A percentile compares a stretch with the other conserved stretches of the same genome.
Conservation (phyloP, 64 coral and sea anemone genomes). For the Hydrozoanthus tunicans region DNA sequence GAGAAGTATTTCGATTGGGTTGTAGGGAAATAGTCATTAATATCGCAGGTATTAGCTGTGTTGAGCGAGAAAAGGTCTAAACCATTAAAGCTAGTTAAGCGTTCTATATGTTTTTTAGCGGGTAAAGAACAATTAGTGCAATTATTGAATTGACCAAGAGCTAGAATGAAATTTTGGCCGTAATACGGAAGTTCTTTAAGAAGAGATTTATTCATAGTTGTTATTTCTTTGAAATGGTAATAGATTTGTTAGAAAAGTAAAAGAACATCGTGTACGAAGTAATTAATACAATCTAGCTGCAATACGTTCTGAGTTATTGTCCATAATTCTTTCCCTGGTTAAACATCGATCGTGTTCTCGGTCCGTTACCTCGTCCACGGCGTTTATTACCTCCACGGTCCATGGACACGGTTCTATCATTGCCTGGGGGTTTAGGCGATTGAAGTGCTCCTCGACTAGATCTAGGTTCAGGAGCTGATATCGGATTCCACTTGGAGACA, state of each 20-base stretch:
- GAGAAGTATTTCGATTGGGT: neutral
- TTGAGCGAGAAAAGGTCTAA: slow-evolving; percentile 15
- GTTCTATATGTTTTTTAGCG: slow-evolving; percentile 18
- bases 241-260: neutral
- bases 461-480: neutral
- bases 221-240: neutral
- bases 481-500: neutral
- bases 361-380: neutral
- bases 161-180: neutral
- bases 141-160: slow-evolving; percentile 37
- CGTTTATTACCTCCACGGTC: neutral
- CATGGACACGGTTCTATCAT: neutral
- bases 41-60: neutral
- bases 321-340: neutral
- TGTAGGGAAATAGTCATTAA: neutral
- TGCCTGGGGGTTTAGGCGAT: neutral
- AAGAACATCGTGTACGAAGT: neutral
- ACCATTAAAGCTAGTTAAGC: slow-evolving; percentile 14
- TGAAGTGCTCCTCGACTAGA: neutral
- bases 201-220: slow-evolving; percentile 16
- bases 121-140: neutral
- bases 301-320: neutral
- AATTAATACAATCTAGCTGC: neutral
- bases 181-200: slow-evolving; percentile 23
- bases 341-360: neutral